Evolutionary conservation across 1,140 invertebrate genomes (phyloP).

Genomic region (Marisa cornuarietis): DNA sequence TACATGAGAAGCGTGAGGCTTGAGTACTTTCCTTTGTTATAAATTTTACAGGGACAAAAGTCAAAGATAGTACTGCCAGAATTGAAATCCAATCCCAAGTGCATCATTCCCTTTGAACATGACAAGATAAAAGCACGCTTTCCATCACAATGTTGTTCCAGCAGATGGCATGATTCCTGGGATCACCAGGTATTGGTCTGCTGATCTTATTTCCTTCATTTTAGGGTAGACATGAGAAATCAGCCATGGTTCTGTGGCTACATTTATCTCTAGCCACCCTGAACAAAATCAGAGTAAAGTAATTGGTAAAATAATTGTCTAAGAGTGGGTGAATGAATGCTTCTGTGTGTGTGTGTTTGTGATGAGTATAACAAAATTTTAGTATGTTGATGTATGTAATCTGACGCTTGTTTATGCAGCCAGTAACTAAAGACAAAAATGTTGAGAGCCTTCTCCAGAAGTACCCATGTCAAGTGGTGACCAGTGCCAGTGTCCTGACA

Average conservation of each 20-base stretch:
- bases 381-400: neutral
- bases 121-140: conserved; percentile 7
- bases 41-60: conserved; percentile 2
- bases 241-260: no score
- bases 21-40: neutral
- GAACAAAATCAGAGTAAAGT: no score
- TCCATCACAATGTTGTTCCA: neutral
- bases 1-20: neutral
- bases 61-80: conserved; percentile 13
- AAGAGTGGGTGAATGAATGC: no score
- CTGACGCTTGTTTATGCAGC: neutral
- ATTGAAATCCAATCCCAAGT: neutral
- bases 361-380: neutral
- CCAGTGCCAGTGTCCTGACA: conserved; percentile 15
- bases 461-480: conserved; percentile 11
- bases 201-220: neutral
- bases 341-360: no score
- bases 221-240: no score
- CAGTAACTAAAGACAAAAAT: conserved; percentile 10
- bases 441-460: conserved; percentile 8
- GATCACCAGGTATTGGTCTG: neutral
- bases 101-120: conserved; percentile 1
- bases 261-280: no score
- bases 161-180: neutral
- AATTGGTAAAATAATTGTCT: no score